phyloP scores from a whole-genome alignment of 2,113 vertebrate genomes.

The Penelope pileata region DNA sequence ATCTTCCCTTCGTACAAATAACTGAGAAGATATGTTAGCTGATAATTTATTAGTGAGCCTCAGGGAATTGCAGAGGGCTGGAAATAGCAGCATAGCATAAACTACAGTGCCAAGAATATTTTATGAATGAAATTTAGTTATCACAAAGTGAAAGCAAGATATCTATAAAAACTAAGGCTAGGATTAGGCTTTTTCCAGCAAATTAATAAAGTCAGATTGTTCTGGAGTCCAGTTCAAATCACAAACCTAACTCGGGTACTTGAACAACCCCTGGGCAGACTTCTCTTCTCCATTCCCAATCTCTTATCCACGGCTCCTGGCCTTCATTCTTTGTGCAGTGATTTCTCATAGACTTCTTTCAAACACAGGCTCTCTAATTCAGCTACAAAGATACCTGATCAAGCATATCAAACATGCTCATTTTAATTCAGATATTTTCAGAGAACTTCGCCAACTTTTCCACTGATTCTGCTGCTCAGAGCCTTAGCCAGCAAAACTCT shows the following conservation, averaged over 20 bases:
- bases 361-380: not conserved
- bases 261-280: not conserved
- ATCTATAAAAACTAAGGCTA: not conserved
- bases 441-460: not conserved
- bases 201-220: not conserved
- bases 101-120: not conserved
- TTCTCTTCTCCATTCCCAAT: not conserved
- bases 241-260: not conserved
- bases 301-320: not conserved
- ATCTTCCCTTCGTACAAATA: not conserved
- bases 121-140: not conserved
- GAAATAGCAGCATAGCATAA: not conserved
- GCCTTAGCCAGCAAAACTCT: not conserved
- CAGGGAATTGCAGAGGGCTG: not conserved
- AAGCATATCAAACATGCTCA: not conserved
- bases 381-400: not conserved
- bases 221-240: not conserved
- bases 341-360: not conserved
- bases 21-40: not conserved
- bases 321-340: not conserved
- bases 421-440: not conserved
- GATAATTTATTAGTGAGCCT: not conserved
- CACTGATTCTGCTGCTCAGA: not conserved
- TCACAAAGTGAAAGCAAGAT: not conserved
- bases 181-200: not conserved